Evolutionary conservation across 2,797 vertebrate genomes (phyloP), one percentile per base, ranked within the genome.

Genomic region (Holocentrus rufus): DNA sequence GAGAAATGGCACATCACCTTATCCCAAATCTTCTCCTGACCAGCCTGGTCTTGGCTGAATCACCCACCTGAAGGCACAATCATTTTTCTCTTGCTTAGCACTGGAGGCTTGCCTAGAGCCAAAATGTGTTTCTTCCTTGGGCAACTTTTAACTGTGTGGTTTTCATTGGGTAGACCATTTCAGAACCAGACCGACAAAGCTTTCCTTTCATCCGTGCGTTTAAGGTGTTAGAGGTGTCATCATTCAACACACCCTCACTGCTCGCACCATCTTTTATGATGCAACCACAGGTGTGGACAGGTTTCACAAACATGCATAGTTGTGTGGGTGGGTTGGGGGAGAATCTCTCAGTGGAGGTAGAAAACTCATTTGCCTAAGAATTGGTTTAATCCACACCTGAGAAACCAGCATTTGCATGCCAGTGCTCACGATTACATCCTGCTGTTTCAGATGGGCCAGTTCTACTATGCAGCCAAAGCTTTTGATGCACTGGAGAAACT

Each of bases 401-500:
- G 7, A 59, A 34, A 2, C 52, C 15, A 18, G 8, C 11, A 11
- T 42, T 64, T 55, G 22, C 44, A 4, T 31, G 7, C 17, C 7
- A 5, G 39, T 54, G 44, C 42, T 84, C 46, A 63, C 50, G 22
- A 64, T 53, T 39, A 9, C 34, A 36, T 23, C 30, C n/a, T 76
- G 22, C 65, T 73, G 23, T 90, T 92, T 84, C 92, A 99, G 98
- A 96, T 99, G 97, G 96, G 95, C 30, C 98, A 99, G 87, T 99
- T 98, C 89, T 98, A 96, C 89, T 97, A 97, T 78, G 94, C 98
- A 69, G 97, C 96, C 54, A 99, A 99, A 93, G 97, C 98, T 0
- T 99, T 99, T 86, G 97, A 98, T 84, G 92, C 96, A 31, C 91
- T 99, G 74, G 97, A 99, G 91, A 96, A 95, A 78, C 86, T 98